Conservation (phyloP, 2,113 vertebrate genomes). For the Bos javanicus region DNA sequence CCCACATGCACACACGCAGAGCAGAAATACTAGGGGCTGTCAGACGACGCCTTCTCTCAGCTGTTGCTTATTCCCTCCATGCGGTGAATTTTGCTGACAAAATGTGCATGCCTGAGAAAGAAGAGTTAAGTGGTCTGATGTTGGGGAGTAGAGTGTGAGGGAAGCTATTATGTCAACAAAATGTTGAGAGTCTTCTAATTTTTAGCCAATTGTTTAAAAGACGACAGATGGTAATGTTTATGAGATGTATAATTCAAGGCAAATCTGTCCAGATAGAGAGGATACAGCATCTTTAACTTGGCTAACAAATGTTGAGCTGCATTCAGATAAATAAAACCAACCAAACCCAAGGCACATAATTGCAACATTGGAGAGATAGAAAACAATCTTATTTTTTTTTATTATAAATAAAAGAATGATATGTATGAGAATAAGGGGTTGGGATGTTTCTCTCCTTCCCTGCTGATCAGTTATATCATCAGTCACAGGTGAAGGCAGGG, state of each 20-base stretch:
- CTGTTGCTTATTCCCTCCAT: conserved; percentile 23
- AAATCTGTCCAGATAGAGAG: conserved; percentile 80
- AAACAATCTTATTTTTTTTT: conserved; percentile 54
- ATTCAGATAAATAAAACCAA: conserved; percentile 67
- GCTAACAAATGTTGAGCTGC: conserved; percentile 73
- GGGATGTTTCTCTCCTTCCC: conserved; percentile 64
- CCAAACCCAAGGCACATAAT: conserved; percentile 66
- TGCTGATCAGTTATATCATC: conserved; percentile 62
- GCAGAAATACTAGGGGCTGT: neutral
- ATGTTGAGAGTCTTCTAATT: conserved; percentile 71
- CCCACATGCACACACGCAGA: no score
- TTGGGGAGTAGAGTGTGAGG: neutral
- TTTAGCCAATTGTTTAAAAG: conserved; percentile 81
- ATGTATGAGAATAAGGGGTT: conserved; percentile 62
- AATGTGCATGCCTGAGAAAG: conserved; percentile 41
- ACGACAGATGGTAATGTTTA: conserved; percentile 77
- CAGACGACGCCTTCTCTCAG: neutral
- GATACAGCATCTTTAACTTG: conserved; percentile 79
- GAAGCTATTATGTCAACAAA: conserved; percentile 62
- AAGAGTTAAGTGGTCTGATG: conserved; percentile 56
- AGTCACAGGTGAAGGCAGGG: conserved; percentile 60
- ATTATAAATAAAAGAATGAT: conserved; percentile 22
- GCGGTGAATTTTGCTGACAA: conserved; percentile 67
- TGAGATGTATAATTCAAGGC: conserved; percentile 80
- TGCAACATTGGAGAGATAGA: conserved; percentile 61